Base-by-base conservation (phyloP, 2,888 invertebrate genomes). In the Sesamia inferens region DNA sequence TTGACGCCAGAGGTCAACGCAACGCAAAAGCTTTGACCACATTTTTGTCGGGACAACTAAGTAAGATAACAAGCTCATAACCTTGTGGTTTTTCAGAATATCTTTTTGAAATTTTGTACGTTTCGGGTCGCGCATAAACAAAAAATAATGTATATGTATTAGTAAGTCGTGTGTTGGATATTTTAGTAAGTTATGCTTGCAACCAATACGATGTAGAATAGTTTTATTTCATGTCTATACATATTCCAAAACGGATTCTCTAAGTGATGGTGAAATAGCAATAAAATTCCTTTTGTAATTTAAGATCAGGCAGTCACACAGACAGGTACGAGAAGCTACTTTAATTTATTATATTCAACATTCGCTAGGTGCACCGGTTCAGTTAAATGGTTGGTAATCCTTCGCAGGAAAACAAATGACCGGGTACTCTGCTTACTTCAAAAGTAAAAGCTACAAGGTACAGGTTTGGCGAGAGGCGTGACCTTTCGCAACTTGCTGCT, bases 361-460 rank as follows among this genome's bases (percentile, higher is more conserved):
- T 57, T 57, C 14, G 48, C 19, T 31, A 31, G 1, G 2, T 16
- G 4, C 13, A 54, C 31, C n/a, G 24, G 5, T 11, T 13, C 19
- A 10, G 14, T 31, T 22, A 39, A 57, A 57, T 57, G 10, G 0
- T 76, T 16, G 24, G 6, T 2, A 57, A 31, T 14, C 10, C 48
- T 48, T n/a, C 24, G 10, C 11, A 19, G 13, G 19, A 14, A 59
- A 48, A 39, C 22, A 0, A 47, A 42, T 54, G n/a, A 47, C 51
- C 44, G 51, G 16, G 54, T 68, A 51, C 24, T 69, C 84, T 81
- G 84, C 81, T 75, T 72, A 65, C 71, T 71, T 75, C 67, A 80
- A 76, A 85, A 85, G 84, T 85, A 84, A 84, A 85, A 84, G 84
- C 81, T 51, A 19, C 64, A 72, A 64, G 57, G 75, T 69, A 81